phyloP scores from a whole-genome alignment of 1,140 invertebrate species.

The Eumaeus atala region DNA sequence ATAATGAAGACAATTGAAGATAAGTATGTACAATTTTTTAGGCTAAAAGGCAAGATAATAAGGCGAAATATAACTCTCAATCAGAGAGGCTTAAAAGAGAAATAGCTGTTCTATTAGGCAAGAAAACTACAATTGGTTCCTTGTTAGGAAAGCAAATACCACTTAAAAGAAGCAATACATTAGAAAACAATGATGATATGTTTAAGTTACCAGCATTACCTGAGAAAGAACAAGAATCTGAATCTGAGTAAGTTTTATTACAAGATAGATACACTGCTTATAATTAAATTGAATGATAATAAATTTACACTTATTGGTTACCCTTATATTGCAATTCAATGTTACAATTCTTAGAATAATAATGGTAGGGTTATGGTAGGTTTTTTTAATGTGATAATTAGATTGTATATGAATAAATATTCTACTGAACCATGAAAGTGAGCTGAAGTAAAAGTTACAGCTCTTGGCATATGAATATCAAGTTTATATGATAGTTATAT shows the following conservation, averaged over 20 bases:
- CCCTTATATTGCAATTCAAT: too few relatives aligned
- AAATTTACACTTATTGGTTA: too few relatives aligned
- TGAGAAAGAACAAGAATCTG: slow-evolving; percentile 48
- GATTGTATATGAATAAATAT: too few relatives aligned
- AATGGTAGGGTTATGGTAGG: background rate
- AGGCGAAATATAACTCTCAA: slow-evolving; percentile 82
- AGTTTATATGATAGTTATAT: too few relatives aligned
- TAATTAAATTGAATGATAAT: too few relatives aligned
- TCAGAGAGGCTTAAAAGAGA: slow-evolving; percentile 83
- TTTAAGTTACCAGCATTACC: slow-evolving; percentile 83
- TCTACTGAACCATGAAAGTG: too few relatives aligned
- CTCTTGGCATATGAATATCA: too few relatives aligned
- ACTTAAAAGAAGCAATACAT: slow-evolving; percentile 49
- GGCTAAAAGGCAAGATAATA: slow-evolving; percentile 85
- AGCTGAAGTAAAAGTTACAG: too few relatives aligned
- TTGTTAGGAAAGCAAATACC: slow-evolving; percentile 76
- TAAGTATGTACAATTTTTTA: slow-evolving; percentile 55
- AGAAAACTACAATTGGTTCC: slow-evolving; percentile 77
- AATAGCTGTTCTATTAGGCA: slow-evolving; percentile 76
- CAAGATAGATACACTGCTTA: too few relatives aligned
- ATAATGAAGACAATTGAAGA: background rate
- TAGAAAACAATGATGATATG: slow-evolving; percentile 76
- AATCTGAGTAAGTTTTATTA: slow-evolving; percentile 55
- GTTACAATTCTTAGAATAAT: background rate
- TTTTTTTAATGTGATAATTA: background rate